Evolutionary conservation across 1,140 invertebrate species (phyloP).

Genomic region (Gonioctena quinquepunctata): DNA sequence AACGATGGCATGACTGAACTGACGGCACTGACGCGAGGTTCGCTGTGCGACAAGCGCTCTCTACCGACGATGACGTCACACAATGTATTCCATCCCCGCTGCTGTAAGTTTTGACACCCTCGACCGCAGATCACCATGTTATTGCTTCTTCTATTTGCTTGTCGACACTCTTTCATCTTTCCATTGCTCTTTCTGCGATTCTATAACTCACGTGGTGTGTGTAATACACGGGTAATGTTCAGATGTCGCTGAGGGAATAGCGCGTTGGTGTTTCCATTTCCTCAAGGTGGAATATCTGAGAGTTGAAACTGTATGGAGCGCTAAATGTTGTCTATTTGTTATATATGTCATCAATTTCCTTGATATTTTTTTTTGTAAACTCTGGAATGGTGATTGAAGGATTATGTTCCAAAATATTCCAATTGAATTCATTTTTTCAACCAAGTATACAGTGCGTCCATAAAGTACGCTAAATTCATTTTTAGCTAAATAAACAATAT

Average conservation of each 20-base stretch:
- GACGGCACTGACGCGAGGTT: constrained; percentile 23
- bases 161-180: constrained; percentile 45
- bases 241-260: background rate
- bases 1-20: constrained; percentile 37
- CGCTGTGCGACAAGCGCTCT: constrained; percentile 40
- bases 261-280: too few species aligned
- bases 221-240: constrained; percentile 5
- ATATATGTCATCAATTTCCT: too few species aligned
- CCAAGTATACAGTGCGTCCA: too few species aligned
- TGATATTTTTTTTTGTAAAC: too few species aligned
- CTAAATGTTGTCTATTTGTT: too few species aligned
- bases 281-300: too few species aligned
- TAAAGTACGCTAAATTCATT: too few species aligned
- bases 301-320: too few species aligned
- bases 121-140: constrained; percentile 50
- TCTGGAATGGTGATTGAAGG: too few species aligned
- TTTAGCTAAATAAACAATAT: too few species aligned
- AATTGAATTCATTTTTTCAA: too few species aligned
- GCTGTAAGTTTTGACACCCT: constrained; percentile 52
- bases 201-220: constrained; percentile 2
- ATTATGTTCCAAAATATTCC: too few species aligned
- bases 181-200: constrained; percentile 15
- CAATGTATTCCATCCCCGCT: constrained; percentile 45
- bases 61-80: constrained; percentile 48
- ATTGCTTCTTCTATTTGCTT: constrained; percentile 51